A percentile compares a stretch with the other conserved stretches of the same genome.
Conservation (phyloP, 2,113 vertebrate genomes). For the Hemichromis elongatus region DNA sequence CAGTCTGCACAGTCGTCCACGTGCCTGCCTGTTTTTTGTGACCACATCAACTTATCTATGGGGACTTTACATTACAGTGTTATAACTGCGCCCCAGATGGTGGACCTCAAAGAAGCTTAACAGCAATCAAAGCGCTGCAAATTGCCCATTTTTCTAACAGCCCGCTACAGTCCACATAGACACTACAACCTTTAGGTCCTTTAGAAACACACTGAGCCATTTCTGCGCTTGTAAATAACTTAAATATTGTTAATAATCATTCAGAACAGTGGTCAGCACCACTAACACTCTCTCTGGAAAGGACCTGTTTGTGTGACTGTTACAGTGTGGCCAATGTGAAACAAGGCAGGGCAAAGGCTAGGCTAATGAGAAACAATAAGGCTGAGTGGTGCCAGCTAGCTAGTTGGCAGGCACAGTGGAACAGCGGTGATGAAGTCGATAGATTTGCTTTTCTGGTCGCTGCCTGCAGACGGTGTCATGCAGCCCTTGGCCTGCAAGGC, state of each 20-base stretch:
- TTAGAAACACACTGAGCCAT: no score
- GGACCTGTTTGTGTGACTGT: neutral
- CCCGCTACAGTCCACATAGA: rapidly evolving
- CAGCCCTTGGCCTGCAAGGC: neutral
- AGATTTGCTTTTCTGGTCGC: conserved; percentile 19
- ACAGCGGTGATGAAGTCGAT: conserved; percentile 1
- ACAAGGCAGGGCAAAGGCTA: conserved; percentile 21
- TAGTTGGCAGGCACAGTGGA: neutral
- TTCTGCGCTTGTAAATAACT: rapidly evolving
- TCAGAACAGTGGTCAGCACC: neutral
- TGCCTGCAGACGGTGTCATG: neutral
- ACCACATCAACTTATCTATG: neutral
- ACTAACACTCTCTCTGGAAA: neutral
- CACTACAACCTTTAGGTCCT: neutral
- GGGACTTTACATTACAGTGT: neutral
- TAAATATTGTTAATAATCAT: neutral
- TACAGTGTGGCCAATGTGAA: neutral
- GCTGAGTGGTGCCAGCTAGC: neutral
- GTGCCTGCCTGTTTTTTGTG: neutral
- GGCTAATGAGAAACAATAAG: conserved; percentile 31
- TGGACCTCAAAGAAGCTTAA: neutral
- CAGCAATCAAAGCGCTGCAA: neutral
- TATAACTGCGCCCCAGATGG: neutral
- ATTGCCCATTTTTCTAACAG: neutral
- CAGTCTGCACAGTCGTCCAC: neutral